A percentile compares a stretch with the other conserved stretches of the same genome.
phyloP scores from a whole-genome alignment of 1,140 invertebrate genomes.

The Calliphora vicina region DNA sequence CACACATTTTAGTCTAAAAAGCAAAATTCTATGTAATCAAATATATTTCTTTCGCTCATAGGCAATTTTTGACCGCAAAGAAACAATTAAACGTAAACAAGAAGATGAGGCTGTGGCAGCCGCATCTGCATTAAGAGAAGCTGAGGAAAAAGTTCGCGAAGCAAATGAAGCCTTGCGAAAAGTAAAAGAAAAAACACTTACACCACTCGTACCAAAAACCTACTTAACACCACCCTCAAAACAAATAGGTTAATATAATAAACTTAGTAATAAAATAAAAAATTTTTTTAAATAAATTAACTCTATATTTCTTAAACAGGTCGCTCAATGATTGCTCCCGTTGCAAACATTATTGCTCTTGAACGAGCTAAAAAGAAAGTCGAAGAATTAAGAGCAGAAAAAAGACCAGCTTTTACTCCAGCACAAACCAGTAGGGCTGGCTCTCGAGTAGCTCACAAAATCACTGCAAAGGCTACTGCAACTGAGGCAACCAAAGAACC shows the following conservation, averaged over 20 bases:
- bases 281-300: not conserved
- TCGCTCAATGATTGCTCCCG: constrained; percentile 68
- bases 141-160: constrained; percentile 52
- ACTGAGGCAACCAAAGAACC: constrained; percentile 41
- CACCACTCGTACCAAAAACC: constrained; percentile 52
- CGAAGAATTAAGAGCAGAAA: constrained; percentile 62
- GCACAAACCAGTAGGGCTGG: constrained; percentile 75
- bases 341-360: constrained; percentile 69
- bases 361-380: constrained; percentile 69
- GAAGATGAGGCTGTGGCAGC: constrained; percentile 50
- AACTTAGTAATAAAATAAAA: not conserved
- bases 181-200: constrained; percentile 45
- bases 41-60: not conserved
- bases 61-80: constrained; percentile 54
- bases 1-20: no score
- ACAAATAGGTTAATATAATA: not conserved
- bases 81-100: constrained; percentile 49
- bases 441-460: constrained; percentile 73
- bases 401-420: constrained; percentile 66
- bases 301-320: constrained; percentile 38
- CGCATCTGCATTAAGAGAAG: constrained; percentile 47
- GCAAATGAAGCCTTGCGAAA: constrained; percentile 45
- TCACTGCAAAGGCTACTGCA: constrained; percentile 37
- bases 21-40: not conserved
- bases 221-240: constrained; percentile 48